Evolutionary conservation across 2,888 invertebrate genomes (phyloP).

Genomic region (Amblyjoppa fuscipennis): DNA sequence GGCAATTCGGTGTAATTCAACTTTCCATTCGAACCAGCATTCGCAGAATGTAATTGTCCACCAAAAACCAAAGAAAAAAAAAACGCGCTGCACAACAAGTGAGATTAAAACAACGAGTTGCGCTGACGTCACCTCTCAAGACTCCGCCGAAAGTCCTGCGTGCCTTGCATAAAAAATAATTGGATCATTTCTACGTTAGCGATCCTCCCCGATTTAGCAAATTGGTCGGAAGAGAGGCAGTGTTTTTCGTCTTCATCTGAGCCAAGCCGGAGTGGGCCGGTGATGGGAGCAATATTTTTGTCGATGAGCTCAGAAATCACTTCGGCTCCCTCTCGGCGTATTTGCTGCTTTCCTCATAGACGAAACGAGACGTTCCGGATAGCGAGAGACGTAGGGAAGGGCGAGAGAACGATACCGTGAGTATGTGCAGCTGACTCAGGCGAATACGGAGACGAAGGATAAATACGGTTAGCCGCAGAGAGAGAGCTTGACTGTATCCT

Average conservation of each 20-base stretch:
- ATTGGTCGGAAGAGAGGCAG: slow-evolving; percentile 19
- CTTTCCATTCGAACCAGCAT: background rate
- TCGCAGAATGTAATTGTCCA: background rate
- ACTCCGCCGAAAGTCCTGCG: background rate
- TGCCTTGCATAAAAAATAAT: slow-evolving; percentile 30
- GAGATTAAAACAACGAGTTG: background rate
- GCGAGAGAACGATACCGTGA: background rate
- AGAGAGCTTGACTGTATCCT: slow-evolving; percentile 34
- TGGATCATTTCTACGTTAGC: slow-evolving; percentile 5
- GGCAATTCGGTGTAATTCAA: background rate
- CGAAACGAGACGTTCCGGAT: background rate
- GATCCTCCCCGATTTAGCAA: slow-evolving; percentile 5
- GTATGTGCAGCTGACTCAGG: slow-evolving; percentile 59
- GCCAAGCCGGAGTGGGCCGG: background rate
- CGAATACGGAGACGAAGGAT: slow-evolving; percentile 57
- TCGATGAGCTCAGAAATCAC: slow-evolving; percentile 49
- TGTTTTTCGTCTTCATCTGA: slow-evolving; percentile 9
- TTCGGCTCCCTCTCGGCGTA: slow-evolving; percentile 4
- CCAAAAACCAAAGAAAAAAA: background rate
- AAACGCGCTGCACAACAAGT: background rate
- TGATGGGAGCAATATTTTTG: slow-evolving; percentile 58
- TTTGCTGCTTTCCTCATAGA: slow-evolving; percentile 34
- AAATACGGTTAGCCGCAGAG: slow-evolving; percentile 36
- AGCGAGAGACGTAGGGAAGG: too few relatives aligned
- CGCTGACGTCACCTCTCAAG: background rate